Conservation (phyloP, 1,140 invertebrate species). For the Trialeurodes vaporariorum region DNA sequence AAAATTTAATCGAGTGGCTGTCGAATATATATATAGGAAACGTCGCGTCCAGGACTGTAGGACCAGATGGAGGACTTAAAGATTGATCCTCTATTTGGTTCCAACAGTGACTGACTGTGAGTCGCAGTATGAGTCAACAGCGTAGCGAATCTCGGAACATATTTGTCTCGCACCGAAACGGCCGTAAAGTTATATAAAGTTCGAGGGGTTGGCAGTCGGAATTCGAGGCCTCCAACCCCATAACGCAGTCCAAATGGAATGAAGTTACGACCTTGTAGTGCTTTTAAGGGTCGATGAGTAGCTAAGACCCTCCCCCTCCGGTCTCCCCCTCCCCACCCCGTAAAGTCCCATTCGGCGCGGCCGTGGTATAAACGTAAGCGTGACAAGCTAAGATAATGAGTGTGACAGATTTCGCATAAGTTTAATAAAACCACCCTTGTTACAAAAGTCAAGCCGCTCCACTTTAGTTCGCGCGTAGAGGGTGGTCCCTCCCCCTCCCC, state of each 20-base stretch:
- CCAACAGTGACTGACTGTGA: too few relatives aligned
- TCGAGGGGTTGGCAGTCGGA: too few relatives aligned
- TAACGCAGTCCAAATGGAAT: not conserved
- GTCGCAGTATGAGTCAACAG: not conserved
- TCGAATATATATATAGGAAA: too few relatives aligned
- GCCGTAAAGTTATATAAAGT: too few relatives aligned
- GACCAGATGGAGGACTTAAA: too few relatives aligned
- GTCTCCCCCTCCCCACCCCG: not conserved
- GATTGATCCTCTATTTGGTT: too few relatives aligned
- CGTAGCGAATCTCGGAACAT: not conserved
- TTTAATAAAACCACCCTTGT: not conserved
- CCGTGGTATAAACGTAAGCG: too few relatives aligned
- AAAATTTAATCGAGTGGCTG: too few relatives aligned
- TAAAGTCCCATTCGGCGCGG: too few relatives aligned
- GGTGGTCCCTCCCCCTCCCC: not conserved
- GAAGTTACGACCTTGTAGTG: not conserved
- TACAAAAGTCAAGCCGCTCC: not conserved
- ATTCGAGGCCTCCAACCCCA: not conserved
- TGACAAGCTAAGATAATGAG: not conserved
- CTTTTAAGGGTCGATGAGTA: too few relatives aligned
- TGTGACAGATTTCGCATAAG: not conserved
- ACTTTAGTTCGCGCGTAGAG: too few relatives aligned
- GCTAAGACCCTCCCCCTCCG: not conserved
- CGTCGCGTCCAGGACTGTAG: too few relatives aligned
- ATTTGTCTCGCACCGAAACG: not conserved